Conservation (phyloP, 2,888 invertebrate species). For the Pandemis corylana region DNA sequence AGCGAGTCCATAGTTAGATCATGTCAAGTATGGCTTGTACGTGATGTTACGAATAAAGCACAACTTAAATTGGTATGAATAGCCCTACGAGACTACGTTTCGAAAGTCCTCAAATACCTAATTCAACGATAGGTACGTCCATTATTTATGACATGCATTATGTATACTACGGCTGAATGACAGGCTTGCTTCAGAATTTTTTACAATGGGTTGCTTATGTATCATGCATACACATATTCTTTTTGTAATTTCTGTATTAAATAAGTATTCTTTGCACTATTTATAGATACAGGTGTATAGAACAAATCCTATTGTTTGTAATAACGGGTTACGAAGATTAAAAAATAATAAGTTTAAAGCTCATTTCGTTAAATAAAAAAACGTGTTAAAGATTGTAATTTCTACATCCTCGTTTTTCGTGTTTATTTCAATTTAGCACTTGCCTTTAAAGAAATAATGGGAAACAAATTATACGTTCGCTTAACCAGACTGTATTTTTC, state of each 20-base stretch:
- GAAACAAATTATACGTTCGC: slow-evolving; percentile 34
- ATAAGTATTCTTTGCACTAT: neutral
- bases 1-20: slow-evolving; percentile 18
- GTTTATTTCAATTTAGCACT: slow-evolving; percentile 19
- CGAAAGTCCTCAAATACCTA: slow-evolving; percentile 24
- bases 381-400: slow-evolving; percentile 1
- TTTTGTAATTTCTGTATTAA: neutral
- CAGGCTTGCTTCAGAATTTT: slow-evolving; percentile 12
- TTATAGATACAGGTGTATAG: too few species aligned
- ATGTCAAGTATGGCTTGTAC: slow-evolving; percentile 23
- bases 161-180: slow-evolving; percentile 15
- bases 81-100: slow-evolving; percentile 26
- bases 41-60: slow-evolving; percentile 37
- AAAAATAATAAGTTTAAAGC: neutral
- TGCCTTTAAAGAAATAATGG: slow-evolving; percentile 22
- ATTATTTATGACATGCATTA: slow-evolving; percentile 40
- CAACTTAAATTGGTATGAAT: neutral
- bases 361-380: neutral
- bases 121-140: slow-evolving; percentile 29
- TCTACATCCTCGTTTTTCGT: slow-evolving; percentile 4
- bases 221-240: slow-evolving; percentile 10
- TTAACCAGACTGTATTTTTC: slow-evolving; percentile 26
- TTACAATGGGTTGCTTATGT: slow-evolving; percentile 13
- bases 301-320: too few species aligned
- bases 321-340: too few species aligned